A percentile compares a stretch with the other conserved stretches of the same genome.
phyloP scores from a whole-genome alignment of 2,113 vertebrate species.

The Rhinolophus ferrumequinum region DNA sequence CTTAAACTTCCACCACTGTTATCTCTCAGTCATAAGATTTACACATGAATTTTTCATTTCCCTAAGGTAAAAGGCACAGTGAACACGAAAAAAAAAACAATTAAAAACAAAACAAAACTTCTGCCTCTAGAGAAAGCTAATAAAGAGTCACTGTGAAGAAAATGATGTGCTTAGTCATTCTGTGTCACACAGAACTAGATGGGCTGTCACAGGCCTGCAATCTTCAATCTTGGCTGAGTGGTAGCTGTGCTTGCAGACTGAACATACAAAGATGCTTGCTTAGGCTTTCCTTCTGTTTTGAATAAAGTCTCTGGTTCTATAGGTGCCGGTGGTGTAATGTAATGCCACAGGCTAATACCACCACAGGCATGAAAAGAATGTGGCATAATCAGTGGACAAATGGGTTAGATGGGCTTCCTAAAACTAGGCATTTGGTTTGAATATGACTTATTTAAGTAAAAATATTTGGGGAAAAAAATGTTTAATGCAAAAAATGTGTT shows the following conservation, averaged over 20 bases:
- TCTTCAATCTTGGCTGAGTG: not conserved
- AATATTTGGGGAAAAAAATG: not conserved
- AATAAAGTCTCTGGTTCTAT: not conserved
- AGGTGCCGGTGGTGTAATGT: not conserved
- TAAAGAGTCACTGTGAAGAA: not conserved
- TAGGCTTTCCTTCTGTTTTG: not conserved
- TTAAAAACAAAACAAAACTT: slow-evolving; percentile 23
- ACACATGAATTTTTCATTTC: not conserved
- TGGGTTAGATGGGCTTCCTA: not conserved
- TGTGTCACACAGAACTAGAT: not conserved
- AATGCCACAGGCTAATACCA: not conserved
- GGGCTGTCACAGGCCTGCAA: not conserved
- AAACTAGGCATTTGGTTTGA: slow-evolving; percentile 1
- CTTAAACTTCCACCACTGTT: not conserved
- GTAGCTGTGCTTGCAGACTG: not conserved
- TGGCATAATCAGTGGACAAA: not conserved
- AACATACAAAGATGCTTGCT: not conserved
- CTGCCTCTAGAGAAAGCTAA: not conserved
- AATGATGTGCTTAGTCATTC: not conserved
- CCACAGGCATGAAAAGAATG: not conserved
- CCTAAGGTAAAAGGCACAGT: not conserved
- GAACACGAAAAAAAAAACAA: not conserved
- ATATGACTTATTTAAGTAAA: slow-evolving; percentile 12
- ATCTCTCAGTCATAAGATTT: not conserved
- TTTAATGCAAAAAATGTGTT: not conserved